These are phyloP conservation scores for Bolborhynchus lineola DNA, from an alignment of 2,113 vertebrate species.

Conservation along the genomic window DNA sequence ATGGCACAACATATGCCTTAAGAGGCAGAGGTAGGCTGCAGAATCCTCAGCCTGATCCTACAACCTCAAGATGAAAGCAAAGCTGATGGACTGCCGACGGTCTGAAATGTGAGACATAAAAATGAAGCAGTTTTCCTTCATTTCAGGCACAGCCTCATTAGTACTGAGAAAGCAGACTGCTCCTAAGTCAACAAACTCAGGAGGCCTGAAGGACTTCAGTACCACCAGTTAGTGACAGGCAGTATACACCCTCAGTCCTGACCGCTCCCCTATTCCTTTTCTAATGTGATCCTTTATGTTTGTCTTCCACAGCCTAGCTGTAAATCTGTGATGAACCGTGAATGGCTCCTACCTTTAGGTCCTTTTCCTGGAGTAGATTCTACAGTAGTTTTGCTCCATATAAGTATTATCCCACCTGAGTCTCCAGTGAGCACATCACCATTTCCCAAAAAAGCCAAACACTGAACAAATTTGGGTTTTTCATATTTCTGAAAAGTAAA, in stretches of 20 bases:
- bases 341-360: constrained; percentile 82
- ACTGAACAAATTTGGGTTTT: constrained; percentile 97
- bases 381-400: constrained; percentile 88
- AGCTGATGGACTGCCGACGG: not conserved
- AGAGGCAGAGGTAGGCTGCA: not conserved
- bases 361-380: constrained; percentile 91
- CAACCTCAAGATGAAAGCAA: not conserved
- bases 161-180: not conserved
- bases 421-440: constrained; percentile 96
- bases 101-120: not conserved
- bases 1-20: not conserved
- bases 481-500: constrained; percentile 89
- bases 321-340: not conserved
- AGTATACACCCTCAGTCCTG: not conserved
- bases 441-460: constrained; percentile 90
- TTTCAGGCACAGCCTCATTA: not conserved
- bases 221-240: not conserved
- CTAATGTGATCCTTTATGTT: not conserved
- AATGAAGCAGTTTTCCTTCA: not conserved
- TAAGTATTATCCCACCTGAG: constrained; percentile 91
- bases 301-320: not conserved
- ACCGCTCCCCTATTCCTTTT: not conserved
- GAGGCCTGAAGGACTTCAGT: not conserved
- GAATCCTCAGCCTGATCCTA: not conserved
- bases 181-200: not conserved